Evolutionary conservation across 2,888 invertebrate genomes (phyloP).

Genomic region (Metallyticus violacea): DNA sequence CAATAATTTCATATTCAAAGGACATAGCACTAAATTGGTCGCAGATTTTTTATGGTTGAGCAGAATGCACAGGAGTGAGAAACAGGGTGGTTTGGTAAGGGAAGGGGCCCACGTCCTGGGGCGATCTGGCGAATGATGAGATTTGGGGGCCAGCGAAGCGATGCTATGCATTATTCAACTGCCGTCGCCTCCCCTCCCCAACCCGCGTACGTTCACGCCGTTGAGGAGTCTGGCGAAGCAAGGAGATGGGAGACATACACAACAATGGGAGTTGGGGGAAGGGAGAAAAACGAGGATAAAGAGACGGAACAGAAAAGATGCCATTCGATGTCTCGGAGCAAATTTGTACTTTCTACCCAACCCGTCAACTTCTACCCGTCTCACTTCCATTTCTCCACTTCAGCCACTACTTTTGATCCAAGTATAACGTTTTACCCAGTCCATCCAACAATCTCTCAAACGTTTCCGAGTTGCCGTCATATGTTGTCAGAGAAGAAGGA

Average conservation of each 20-base stretch:
- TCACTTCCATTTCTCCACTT: background rate
- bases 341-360: slow-evolving; percentile 9
- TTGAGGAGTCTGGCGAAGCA: background rate
- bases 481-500: background rate
- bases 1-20: background rate
- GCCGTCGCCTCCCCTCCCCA: background rate
- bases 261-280: background rate
- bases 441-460: background rate
- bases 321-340: slow-evolving; percentile 9
- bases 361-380: background rate
- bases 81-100: background rate
- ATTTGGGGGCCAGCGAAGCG: slow-evolving; percentile 20
- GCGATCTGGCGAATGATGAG: slow-evolving; percentile 22
- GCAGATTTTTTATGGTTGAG: background rate
- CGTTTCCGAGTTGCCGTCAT: background rate
- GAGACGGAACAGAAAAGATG: background rate
- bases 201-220: background rate
- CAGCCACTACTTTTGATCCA: background rate
- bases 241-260: background rate
- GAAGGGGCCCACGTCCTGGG: background rate
- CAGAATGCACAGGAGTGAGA: background rate
- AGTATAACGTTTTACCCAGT: background rate
- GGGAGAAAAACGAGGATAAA: background rate
- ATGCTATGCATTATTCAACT: slow-evolving; percentile 26
- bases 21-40: background rate